These are phyloP conservation scores for Cydia strobilella DNA, from an alignment of 1,140 invertebrate genomes.

Conservation along the genomic window DNA sequence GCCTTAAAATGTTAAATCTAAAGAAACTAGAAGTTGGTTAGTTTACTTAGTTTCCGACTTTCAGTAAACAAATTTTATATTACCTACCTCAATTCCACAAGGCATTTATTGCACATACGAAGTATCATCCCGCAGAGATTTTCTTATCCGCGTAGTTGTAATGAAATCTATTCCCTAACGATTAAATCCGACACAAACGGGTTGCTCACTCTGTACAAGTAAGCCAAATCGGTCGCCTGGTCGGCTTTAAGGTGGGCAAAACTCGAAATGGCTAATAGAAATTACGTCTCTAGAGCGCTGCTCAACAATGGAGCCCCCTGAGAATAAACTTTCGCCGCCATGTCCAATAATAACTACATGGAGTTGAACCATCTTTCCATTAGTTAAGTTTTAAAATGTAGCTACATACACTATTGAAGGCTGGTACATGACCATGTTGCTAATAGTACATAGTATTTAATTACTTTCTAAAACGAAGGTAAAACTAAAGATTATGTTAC, in stretches of 20 bases:
- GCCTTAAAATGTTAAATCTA: too few species aligned
- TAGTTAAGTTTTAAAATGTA: not conserved
- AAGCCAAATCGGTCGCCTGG: slow-evolving; percentile 12
- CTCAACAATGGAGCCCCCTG: slow-evolving; percentile 47
- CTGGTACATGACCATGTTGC: not conserved
- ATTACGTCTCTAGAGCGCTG: slow-evolving; percentile 39
- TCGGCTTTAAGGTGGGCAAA: slow-evolving; percentile 36
- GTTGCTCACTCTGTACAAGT: slow-evolving; percentile 14
- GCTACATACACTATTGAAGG: not conserved
- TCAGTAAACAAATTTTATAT: too few species aligned
- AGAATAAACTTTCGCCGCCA: slow-evolving; percentile 34
- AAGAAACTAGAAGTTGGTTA: too few species aligned
- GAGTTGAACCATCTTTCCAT: not conserved
- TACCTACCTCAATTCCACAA: too few species aligned
- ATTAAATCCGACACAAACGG: slow-evolving; percentile 25
- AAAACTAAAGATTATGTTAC: slow-evolving; percentile 30
- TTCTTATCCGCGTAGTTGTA: not conserved
- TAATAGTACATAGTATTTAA: not conserved
- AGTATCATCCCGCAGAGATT: not conserved
- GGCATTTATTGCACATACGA: too few species aligned
- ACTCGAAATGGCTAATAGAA: slow-evolving; percentile 47
- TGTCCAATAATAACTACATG: not conserved
- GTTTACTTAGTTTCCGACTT: too few species aligned
- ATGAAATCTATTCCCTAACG: not conserved
- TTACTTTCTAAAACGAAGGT: slow-evolving; percentile 36